Percentiles rank a stretch among this genome's conserved stretches.
These are phyloP conservation scores for Leptinotarsa undecemlineata DNA, from an alignment of 1,140 invertebrate species.

Conservation along the genomic window DNA sequence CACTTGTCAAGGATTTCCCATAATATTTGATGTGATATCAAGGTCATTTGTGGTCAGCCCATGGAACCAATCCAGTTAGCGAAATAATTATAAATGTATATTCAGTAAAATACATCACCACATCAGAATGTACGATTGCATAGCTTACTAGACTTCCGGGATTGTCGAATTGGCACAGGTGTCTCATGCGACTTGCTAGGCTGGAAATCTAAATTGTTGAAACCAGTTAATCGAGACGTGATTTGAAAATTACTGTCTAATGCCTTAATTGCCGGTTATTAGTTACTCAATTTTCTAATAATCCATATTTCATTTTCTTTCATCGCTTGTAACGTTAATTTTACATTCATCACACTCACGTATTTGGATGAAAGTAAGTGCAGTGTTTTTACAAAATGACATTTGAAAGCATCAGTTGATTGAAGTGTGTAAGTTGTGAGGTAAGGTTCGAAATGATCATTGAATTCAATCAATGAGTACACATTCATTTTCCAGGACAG, in stretches of 20 bases:
- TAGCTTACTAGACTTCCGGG: slow-evolving; percentile 15
- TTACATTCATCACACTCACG: background rate
- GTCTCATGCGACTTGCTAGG: background rate
- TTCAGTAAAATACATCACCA: background rate
- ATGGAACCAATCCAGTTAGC: slow-evolving; percentile 16
- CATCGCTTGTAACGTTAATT: background rate
- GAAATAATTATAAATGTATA: slow-evolving; percentile 16
- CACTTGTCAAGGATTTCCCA: background rate
- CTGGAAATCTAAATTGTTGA: background rate
- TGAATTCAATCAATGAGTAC: too few relatives aligned
- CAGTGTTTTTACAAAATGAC: background rate
- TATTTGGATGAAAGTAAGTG: background rate
- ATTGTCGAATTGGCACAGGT: slow-evolving; percentile 13
- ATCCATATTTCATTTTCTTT: slow-evolving; percentile 3
- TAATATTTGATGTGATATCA: background rate
- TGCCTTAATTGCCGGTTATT: background rate
- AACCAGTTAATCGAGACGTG: slow-evolving; percentile 2
- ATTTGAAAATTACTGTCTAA: slow-evolving; percentile 4
- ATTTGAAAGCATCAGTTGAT: too few relatives aligned
- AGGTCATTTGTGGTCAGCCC: background rate
- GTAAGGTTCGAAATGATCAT: too few relatives aligned
- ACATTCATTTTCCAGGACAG: too few relatives aligned
- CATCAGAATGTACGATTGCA: slow-evolving; percentile 11
- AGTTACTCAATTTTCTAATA: slow-evolving; percentile 1
- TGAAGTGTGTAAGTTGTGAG: too few relatives aligned